phyloP scores from a whole-genome alignment of 2,797 vertebrate genomes.

The Etheostoma nigrum region DNA sequence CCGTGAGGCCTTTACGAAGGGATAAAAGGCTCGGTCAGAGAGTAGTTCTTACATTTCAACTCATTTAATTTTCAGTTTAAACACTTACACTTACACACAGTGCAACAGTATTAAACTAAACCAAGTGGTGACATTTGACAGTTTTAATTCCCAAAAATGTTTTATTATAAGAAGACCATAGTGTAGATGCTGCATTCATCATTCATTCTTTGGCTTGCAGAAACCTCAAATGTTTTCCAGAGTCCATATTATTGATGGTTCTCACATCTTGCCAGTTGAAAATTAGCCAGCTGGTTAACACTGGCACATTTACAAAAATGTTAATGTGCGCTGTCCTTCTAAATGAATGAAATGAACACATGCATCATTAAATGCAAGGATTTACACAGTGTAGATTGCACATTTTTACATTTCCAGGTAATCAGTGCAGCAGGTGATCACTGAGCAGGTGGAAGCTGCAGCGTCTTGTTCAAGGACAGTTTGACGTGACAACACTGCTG shows the following conservation, averaged over 20 bases:
- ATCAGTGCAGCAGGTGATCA: slow-evolving; percentile 7
- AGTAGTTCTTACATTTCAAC: too few species aligned
- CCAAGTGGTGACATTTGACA: not conserved
- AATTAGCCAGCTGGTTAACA: too few species aligned
- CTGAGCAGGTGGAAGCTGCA: not conserved
- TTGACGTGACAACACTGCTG: not conserved
- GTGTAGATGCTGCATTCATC: not conserved
- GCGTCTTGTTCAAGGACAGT: slow-evolving; percentile 9
- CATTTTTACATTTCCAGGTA: not conserved
- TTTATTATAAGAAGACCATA: not conserved
- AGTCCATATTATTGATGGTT: slow-evolving; percentile 16
- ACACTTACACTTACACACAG: too few species aligned
- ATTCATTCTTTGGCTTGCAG: not conserved
- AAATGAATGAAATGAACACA: not conserved
- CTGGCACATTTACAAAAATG: too few species aligned
- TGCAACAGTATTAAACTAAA: not conserved
- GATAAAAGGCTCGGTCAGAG: not conserved
- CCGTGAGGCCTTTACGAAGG: not conserved
- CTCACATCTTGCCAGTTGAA: too few species aligned
- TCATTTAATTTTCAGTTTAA: too few species aligned
- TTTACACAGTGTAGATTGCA: slow-evolving; percentile 23
- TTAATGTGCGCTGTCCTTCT: too few species aligned
- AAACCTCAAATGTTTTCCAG: slow-evolving; percentile 16
- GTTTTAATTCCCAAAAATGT: not conserved
- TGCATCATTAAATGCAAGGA: slow-evolving; percentile 38